Base-by-base conservation (phyloP, 2,113 vertebrate species). In the Percopsis transmontana region DNA sequence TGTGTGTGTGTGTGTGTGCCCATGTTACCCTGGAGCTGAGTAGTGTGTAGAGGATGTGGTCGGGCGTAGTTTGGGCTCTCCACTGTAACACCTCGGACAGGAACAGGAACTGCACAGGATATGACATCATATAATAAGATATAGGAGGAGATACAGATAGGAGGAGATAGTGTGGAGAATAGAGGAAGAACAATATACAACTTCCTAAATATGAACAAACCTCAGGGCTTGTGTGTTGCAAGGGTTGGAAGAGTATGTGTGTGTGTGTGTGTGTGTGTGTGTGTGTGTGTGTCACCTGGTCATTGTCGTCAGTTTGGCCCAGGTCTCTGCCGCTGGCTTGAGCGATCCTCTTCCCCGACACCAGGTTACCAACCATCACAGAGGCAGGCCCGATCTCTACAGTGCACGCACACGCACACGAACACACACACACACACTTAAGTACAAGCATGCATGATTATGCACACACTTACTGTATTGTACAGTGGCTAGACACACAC, bases 31-130 rank as follows among this genome's bases (percentile, higher is more conserved):
- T 82, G 70, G 96, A 99, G 90, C 97, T 99, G 81, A 99, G 95
- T 81, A 99, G 91, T 0, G 97, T 99, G 86, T 96, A 99, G 62
- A 99, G 94, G 67, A 98, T 89, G 0, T 99, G 97, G 85, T 99
- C 97, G 0, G 96, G 97, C 1, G 97, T 98, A 68, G 97, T 99
- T 91, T 99, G 97, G 0, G 97, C 94, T 85, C 97, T 89, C 97
- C 97, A 99, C 79, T 99, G 97, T 82, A 99, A 57, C 77, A 99
- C 96, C 86, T 99, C 97, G 0, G 97, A 98, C 76, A 99, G 93
- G 88, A 99, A 99, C 62, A 99, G 94, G 92, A 99, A 99, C 97
- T 99, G 67, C 12, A 74, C 33, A 1, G 72, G 70, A 69, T 19
- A 70, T 42, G 38, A 55, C 12, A 65, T 65, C 62, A 41, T 48